A percentile compares a stretch with the other conserved stretches of the same genome.
phyloP scores from a whole-genome alignment of 2,113 vertebrate species.

The Xenopus tropicalis region DNA sequence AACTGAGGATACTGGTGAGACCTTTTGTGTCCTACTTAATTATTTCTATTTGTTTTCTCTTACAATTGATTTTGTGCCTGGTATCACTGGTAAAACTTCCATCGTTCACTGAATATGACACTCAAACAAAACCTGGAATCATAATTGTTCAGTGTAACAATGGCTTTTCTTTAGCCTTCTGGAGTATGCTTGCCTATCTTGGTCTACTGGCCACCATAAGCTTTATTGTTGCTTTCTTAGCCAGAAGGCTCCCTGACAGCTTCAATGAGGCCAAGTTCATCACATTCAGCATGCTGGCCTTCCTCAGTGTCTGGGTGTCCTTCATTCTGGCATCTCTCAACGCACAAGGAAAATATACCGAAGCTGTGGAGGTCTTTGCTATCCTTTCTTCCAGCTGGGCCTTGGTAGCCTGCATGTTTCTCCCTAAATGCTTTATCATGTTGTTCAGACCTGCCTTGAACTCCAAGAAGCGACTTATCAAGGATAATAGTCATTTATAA shows the following conservation, averaged over 20 bases:
- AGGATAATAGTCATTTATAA: neutral
- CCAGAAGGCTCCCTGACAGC: conserved; percentile 41
- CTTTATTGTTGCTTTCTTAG: conserved; percentile 48
- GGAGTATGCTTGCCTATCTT: conserved; percentile 53
- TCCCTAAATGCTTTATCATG: conserved; percentile 44
- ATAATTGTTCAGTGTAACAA: conserved; percentile 49
- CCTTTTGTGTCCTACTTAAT: conserved; percentile 51
- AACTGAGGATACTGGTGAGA: conserved; percentile 52
- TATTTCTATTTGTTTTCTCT: conserved; percentile 46
- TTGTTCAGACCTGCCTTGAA: conserved; percentile 36
- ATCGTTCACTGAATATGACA: conserved; percentile 46
- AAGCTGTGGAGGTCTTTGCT: conserved; percentile 44
- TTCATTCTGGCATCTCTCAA: conserved; percentile 70
- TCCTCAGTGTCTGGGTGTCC: conserved; percentile 45
- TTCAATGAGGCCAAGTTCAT: conserved; percentile 49
- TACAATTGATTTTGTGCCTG: conserved; percentile 46
- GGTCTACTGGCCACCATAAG: conserved; percentile 50
- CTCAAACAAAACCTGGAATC: conserved; percentile 14
- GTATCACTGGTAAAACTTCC: conserved; percentile 53
- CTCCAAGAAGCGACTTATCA: conserved; percentile 24
- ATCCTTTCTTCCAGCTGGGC: conserved; percentile 66
- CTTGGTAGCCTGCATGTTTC: conserved; percentile 69
- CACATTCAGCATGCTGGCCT: conserved; percentile 48
- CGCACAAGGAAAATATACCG: conserved; percentile 28
- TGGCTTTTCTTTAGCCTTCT: conserved; percentile 50